Percentiles rank a stretch among this genome's conserved stretches.
Evolutionary conservation across 1,140 invertebrate genomes (phyloP).

Genomic region (Brachionus asplanchnoidis): DNA sequence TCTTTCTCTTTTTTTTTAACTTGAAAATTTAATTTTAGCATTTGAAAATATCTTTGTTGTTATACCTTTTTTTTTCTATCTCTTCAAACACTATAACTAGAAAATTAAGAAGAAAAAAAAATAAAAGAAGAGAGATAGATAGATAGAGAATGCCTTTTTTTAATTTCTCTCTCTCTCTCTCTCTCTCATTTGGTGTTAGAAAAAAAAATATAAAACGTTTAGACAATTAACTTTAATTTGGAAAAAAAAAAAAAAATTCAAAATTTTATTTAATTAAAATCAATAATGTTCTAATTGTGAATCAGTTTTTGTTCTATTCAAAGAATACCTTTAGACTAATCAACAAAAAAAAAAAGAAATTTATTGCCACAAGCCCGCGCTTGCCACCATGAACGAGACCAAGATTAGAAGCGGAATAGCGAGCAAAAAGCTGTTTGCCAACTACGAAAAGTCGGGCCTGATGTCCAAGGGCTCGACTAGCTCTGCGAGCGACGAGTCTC

Average conservation of each 20-base stretch:
- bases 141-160: neutral
- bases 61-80: constrained; percentile 10
- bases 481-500: neutral
- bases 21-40: constrained; percentile 29
- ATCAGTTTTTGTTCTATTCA: neutral
- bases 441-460: neutral
- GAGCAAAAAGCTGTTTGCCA: neutral
- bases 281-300: neutral
- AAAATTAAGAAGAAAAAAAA: neutral
- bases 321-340: neutral
- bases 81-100: neutral
- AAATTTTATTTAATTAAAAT: neutral
- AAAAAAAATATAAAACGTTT: neutral
- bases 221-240: no score
- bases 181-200: constrained; percentile 23
- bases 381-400: constrained; percentile 1
- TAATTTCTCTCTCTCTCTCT: neutral
- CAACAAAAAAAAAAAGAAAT: neutral
- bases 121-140: no score
- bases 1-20: neutral
- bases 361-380: neutral
- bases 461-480: constrained; percentile 21
- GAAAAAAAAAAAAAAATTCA: neutral
- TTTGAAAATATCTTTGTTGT: neutral
- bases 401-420: neutral